Percentiles rank a stretch among this genome's conserved stretches.
Evolutionary conservation across 2,113 vertebrate genomes (phyloP).

Genomic region (Acrocephalus arundinaceus): DNA sequence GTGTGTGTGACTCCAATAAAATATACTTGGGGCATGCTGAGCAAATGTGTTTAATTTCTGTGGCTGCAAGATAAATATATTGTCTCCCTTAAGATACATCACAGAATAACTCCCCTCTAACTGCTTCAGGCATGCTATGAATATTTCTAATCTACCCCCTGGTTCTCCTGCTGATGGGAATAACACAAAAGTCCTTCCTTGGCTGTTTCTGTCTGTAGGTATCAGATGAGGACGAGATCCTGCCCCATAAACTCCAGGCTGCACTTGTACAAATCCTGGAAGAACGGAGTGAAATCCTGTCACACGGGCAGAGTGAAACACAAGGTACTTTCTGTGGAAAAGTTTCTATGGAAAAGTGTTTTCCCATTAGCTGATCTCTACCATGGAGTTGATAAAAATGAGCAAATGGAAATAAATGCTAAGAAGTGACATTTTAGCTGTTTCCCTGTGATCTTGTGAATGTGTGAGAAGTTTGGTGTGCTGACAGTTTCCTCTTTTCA

Average conservation of each 20-base stretch:
- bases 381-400: background rate
- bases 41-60: background rate
- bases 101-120: background rate
- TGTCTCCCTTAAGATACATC: background rate
- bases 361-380: background rate
- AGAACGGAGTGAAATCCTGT: slow-evolving; percentile 85
- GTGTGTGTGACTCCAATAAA: background rate
- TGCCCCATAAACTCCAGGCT: slow-evolving; percentile 94
- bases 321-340: slow-evolving; percentile 74
- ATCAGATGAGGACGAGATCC: slow-evolving; percentile 93
- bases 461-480: background rate
- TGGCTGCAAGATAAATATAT: background rate
- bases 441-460: background rate
- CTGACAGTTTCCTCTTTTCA: background rate
- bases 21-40: background rate
- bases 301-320: slow-evolving; percentile 67
- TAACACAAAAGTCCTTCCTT: background rate
- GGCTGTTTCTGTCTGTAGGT: slow-evolving; percentile 70
- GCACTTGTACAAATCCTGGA: slow-evolving; percentile 91
- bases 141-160: background rate
- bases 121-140: background rate
- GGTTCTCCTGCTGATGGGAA: background rate
- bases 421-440: background rate
- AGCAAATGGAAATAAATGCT: background rate
- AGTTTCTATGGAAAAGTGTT: background rate